phyloP scores from a whole-genome alignment of 2,888 invertebrate species.

The Acanthosoma haemorrhoidale region DNA sequence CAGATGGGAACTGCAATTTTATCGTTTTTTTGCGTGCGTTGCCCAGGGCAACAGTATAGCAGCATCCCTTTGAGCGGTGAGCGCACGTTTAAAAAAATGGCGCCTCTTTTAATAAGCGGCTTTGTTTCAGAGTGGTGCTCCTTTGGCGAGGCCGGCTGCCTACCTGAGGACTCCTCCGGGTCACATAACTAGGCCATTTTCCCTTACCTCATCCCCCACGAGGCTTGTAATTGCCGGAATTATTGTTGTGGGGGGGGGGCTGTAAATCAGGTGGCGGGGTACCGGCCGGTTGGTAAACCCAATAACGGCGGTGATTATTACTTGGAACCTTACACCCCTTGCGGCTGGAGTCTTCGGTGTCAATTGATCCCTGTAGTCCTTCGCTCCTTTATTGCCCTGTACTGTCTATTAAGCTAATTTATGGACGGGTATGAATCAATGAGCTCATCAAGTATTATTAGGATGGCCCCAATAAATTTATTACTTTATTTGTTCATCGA shows the following conservation, averaged over 20 bases:
- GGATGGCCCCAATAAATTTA: too few species aligned
- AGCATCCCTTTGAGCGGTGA: conserved; percentile 19
- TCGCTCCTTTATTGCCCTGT: not conserved
- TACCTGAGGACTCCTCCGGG: not conserved
- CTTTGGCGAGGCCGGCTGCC: not conserved
- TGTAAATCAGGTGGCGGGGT: conserved; percentile 2
- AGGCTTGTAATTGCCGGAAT: conserved; percentile 7
- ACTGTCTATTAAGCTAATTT: not conserved
- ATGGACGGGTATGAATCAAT: too few species aligned
- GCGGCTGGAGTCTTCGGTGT: not conserved
- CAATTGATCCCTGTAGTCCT: not conserved
- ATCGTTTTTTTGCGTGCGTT: not conserved
- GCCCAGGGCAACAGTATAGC: not conserved
- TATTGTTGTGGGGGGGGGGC: not conserved
- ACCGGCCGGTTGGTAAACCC: not conserved
- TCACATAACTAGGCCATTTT: conserved; percentile 23
- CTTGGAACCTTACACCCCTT: not conserved
- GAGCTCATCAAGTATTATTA: too few species aligned
- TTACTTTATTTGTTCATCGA: too few species aligned
- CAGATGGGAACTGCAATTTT: conserved; percentile 3
- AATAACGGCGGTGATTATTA: not conserved
- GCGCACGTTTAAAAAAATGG: conserved; percentile 21
- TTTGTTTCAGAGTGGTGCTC: conserved; percentile 21
- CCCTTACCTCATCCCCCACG: conserved; percentile 5
- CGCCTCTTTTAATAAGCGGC: conserved; percentile 25